Evolutionary conservation across 1,140 invertebrate genomes (phyloP), one percentile per base, ranked within the genome.

Genomic region (Danaus melanippus): DNA sequence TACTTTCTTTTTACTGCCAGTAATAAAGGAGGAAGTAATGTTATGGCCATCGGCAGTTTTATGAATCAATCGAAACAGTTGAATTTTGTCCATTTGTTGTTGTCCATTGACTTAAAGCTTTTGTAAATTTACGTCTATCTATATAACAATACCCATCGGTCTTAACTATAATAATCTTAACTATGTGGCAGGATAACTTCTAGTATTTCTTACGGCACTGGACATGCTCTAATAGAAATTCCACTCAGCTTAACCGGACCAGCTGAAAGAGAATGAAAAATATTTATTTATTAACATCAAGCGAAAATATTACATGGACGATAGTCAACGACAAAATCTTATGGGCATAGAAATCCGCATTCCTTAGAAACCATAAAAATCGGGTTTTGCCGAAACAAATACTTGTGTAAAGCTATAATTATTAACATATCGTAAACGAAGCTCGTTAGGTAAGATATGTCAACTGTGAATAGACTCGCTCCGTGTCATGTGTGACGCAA

Each of bases 231-330:
- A 58, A 56, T 50, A 60, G 58, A 60, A 64, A 64, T 57, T 52
- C 50, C 12, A 48, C 54, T 39, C 50, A 49, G 48, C 21, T 66
- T 67, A 76, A 58, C 71, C 74, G 53, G 71, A 76, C 66, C 71
- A 77, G 62, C 74, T 75, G 70, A 12, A 67, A 74, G 60, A 58
- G 32, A 67, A 55, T 56, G 54, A 55, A 58, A 48, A 49, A 58
- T 15, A 53, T 56, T 41, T 41, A 43, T 42, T 61, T 45, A 52
- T 53, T 57, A 46, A 50, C 42, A 21, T 21, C 11, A 11, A 40
- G 32, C 40, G 8, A 40, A 17, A 32, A 41, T 12, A 8, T 48
- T 46, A 43, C 12, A 42, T 49, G 21, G 5, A 43, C 12, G 48
- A 15, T 21, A 10, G 32, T 10, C 9, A 48, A 32, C 17, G 1